Evolutionary conservation across 2,113 vertebrate species (phyloP), one percentile per base, ranked within the genome.

Genomic region (Sander lucioperca): DNA sequence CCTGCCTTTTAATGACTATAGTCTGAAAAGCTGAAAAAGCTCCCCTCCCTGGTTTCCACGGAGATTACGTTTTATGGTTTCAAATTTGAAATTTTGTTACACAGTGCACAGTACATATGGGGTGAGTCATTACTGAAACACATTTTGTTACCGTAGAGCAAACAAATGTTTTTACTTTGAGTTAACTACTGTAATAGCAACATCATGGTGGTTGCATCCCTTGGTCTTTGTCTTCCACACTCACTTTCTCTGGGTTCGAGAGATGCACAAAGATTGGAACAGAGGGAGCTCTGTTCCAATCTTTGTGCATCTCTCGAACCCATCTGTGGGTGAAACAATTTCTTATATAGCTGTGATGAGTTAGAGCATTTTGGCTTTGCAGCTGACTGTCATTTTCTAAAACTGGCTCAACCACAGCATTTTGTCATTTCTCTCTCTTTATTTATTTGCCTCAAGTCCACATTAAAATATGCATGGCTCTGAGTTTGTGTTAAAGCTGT

Each of bases 401-500:
- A 82, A 84, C 21, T 30, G 64, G 64, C 72, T 39, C 82, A 81
- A 68, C 54, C 82, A 51, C 48, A 50, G 48, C 67, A 85, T 88
- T 87, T 83, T 74, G 83, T 88, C 67, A 77, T 81, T 39, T 69
- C 80, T 73, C 58, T n/a, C 62, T 47, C 61, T 70, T 25, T 65
- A 57, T 86, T 70, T 83, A 61, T 65, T 77, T 47, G 82, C 89
- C 86, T 84, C 61, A 33, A 77, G 80, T 88, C 61, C 53, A 61
- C 66, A 77, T 85, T 90, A 79, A 91, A 90, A 90, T 88, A 87
- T 90, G 86, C 84, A 86, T 70, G 83, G 81, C 74, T 72, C 63
- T 73, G 80, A 88, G 79, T 88, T 84, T 87, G 85, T 68, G 59
- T 74, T 83, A 75, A 76, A 89, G 79, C 81, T 88, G 86, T 89